Percentiles rank a stretch among this genome's conserved stretches.
Evolutionary conservation across 2,113 vertebrate species (phyloP).

Genomic region (Pionites leucogaster): DNA sequence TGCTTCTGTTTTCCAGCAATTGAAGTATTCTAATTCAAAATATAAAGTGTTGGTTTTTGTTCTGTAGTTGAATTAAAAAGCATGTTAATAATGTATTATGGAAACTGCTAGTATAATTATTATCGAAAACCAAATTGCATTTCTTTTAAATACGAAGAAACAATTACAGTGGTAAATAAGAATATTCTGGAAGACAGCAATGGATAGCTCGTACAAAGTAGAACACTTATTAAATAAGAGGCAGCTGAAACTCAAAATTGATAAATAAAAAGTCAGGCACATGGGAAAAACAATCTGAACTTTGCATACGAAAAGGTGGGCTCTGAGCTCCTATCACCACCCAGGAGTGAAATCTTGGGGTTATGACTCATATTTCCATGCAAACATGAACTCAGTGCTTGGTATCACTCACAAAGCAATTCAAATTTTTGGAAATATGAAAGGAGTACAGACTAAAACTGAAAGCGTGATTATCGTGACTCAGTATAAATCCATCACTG

Average conservation of each 20-base stretch:
- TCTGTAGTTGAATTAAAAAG: slow-evolving; percentile 10
- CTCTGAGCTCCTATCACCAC: slow-evolving; percentile 1
- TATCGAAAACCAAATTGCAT: slow-evolving; percentile 9
- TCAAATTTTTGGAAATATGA: neutral
- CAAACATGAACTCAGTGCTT: neutral
- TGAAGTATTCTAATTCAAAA: slow-evolving; percentile 22
- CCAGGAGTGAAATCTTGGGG: slow-evolving; percentile 38
- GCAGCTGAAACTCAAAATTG: slow-evolving; percentile 12
- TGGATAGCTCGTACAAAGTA: neutral
- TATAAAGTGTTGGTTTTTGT: neutral
- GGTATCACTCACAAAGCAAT: slow-evolving; percentile 1
- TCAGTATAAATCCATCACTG: neutral
- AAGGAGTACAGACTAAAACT: neutral
- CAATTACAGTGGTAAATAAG: slow-evolving; percentile 10
- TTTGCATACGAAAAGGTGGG: slow-evolving; percentile 10
- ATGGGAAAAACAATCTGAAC: slow-evolving; percentile 31
- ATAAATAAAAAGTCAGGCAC: slow-evolving; percentile 13
- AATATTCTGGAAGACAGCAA: slow-evolving; percentile 24
- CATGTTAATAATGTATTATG: slow-evolving; percentile 26
- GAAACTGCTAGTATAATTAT: neutral
- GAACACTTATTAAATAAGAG: slow-evolving; percentile 9
- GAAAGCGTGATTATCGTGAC: neutral
- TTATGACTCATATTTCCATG: slow-evolving; percentile 41
- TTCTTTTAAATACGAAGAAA: slow-evolving; percentile 25
- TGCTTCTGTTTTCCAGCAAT: neutral